Evolutionary conservation across 1,140 invertebrate species (phyloP), one percentile per base, ranked within the genome.

Genomic region (Heterodera carotae): DNA sequence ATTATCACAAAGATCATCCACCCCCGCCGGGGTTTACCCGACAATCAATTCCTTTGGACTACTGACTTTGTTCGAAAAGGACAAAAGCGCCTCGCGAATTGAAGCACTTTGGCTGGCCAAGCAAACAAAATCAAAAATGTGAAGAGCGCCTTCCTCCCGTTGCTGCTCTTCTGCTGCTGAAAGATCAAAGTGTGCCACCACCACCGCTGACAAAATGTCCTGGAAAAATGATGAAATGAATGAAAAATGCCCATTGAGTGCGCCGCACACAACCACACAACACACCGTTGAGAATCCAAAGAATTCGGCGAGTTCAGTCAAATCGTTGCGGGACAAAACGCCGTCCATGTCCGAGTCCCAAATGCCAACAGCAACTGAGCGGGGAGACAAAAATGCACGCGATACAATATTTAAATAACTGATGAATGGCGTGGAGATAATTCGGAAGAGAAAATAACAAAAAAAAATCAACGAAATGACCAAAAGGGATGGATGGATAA

Each of bases 321-420:
- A 27, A 34, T 76, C 75, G 10, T 31, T 74, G n/a, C 15, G 12
- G 2, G 56, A 39, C 4, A 78, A 29, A 25, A 33, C 69, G 6
- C 76, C 76, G 69, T 78, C 76, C 29, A 53, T 29, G 43, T 78
- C 62, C 53, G 27, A 39, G 31, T 77, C 75, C 76, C 76, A 78
- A 66, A 78, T 78, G 29, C 69, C 53, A 33, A 68, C 48, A n/a
- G 80, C 60, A 78, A 78, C 76, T 78, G 25, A 77, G 76, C n/a
- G n/a, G 2, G n/a, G n/a, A n/a, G n/a, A n/a, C n/a, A n/a, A n/a
- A n/a, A 34, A 75, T 39, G 6, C 33, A 2, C 29, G 1, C 59
- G 60, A 74, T 36, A 29, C 18, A 27, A n/a, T 0, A 76, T 4
- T 6, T 22, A n/a, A 7, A 60, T 72, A 69, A 74, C 7, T 74